A percentile compares a stretch with the other conserved stretches of the same genome.
Conservation (phyloP, 2,888 invertebrate species). For the Diaphora mendica region DNA sequence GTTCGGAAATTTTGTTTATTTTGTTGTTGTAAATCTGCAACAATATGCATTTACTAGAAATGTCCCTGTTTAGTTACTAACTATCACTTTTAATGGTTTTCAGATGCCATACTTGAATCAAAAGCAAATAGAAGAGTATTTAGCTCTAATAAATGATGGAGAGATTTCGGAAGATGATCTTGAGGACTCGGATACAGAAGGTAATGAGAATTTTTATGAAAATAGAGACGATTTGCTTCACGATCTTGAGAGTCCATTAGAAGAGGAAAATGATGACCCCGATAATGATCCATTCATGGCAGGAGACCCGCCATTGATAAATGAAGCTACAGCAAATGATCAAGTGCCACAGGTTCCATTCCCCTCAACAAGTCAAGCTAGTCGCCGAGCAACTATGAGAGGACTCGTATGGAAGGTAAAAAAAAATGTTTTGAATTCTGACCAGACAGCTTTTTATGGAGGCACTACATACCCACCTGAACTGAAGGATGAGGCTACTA, state of each 20-base stretch:
- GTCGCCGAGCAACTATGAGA: conserved; percentile 52
- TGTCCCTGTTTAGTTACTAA: conserved; percentile 44
- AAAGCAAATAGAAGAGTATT: conserved; percentile 55
- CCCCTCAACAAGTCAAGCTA: conserved; percentile 55
- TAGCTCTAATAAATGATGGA: conserved; percentile 52
- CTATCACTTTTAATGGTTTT: conserved; percentile 47
- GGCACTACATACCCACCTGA: conserved; percentile 56
- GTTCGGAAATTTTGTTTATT: conserved; percentile 45
- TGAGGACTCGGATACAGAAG: conserved; percentile 55
- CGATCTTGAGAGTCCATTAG: conserved; percentile 53
- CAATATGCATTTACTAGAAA: conserved; percentile 42
- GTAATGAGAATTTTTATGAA: conserved; percentile 52
- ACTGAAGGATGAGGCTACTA: conserved; percentile 53
- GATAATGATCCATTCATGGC: conserved; percentile 50
- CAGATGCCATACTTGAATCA: conserved; percentile 51
- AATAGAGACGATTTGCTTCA: conserved; percentile 53
- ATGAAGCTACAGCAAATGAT: conserved; percentile 46
- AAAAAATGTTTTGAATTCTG: conserved; percentile 56
- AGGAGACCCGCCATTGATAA: conserved; percentile 53
- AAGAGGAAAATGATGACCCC: conserved; percentile 51
- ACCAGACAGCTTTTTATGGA: conserved; percentile 58
- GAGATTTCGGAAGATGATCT: conserved; percentile 56
- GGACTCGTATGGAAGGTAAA: conserved; percentile 56
- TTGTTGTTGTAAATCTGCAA: conserved; percentile 47
- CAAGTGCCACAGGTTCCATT: conserved; percentile 56